phyloP scores from a whole-genome alignment of 2,797 vertebrate species.

The Labeo calbasu region DNA sequence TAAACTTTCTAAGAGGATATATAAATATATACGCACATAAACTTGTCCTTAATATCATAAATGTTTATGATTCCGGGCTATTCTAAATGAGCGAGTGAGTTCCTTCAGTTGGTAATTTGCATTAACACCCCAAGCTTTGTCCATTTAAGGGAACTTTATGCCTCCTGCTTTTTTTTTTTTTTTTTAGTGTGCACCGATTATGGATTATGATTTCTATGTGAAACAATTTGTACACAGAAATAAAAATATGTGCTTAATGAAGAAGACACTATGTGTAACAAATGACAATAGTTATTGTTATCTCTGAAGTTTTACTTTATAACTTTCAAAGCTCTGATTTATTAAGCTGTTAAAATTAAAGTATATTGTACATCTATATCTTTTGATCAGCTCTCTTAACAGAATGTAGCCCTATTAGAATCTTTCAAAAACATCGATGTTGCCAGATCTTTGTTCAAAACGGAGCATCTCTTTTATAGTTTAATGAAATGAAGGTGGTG shows the following conservation, averaged over 20 bases:
- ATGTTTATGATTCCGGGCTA: not conserved
- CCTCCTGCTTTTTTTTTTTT: not conserved
- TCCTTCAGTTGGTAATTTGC: not conserved
- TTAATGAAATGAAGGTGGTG: too few relatives aligned
- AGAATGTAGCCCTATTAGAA: too few relatives aligned
- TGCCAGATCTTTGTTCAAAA: too few relatives aligned
- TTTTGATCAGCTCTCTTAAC: too few relatives aligned
- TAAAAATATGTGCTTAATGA: not conserved
- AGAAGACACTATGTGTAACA: not conserved
- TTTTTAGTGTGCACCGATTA: not conserved
- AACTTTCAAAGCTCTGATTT: too few relatives aligned
- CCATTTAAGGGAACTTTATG: not conserved
- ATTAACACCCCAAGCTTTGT: not conserved
- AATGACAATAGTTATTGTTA: not conserved
- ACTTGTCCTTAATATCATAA: not conserved
- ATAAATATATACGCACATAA: not conserved
- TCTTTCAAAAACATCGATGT: too few relatives aligned
- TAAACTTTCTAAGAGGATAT: too few relatives aligned
- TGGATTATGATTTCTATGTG: too few relatives aligned
- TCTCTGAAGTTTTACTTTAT: not conserved
- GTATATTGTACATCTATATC: too few relatives aligned
- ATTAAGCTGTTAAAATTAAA: too few relatives aligned
- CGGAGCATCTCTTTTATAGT: too few relatives aligned
- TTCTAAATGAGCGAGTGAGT: not conserved
- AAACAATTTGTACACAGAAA: not conserved